Conservation (phyloP, 2,113 vertebrate species). For the Psammodynastes pulverulentus region DNA sequence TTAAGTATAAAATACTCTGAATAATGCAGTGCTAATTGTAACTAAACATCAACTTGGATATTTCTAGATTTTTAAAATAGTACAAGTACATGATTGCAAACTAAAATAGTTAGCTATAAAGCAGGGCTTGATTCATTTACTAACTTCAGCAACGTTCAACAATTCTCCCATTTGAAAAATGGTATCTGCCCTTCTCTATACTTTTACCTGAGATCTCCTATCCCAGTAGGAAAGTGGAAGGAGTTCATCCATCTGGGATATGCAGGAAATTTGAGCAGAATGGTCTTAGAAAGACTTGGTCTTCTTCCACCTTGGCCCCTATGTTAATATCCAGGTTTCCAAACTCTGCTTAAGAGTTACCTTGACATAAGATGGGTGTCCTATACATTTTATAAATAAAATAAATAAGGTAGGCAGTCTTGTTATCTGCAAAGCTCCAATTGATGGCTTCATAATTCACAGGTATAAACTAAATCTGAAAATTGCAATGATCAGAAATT, state of each 20-base stretch:
- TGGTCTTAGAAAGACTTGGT: background rate
- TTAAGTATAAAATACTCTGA: background rate
- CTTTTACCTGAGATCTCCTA: background rate
- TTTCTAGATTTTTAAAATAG: background rate
- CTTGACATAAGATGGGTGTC: background rate
- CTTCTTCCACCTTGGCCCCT: background rate
- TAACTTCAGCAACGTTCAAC: background rate
- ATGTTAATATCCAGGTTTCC: background rate
- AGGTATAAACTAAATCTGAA: background rate
- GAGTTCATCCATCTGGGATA: background rate
- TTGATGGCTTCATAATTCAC: background rate
- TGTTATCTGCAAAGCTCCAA: background rate
- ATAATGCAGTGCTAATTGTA: background rate
- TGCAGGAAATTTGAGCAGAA: background rate
- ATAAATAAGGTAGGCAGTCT: background rate
- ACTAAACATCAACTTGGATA: background rate
- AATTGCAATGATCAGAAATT: background rate
- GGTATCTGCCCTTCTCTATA: background rate
- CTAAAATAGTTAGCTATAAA: background rate
- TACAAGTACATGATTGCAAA: background rate
- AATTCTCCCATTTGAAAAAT: background rate
- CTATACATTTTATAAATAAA: background rate
- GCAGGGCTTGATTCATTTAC: background rate
- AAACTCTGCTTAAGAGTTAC: background rate
- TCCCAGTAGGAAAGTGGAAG: background rate